Evolutionary conservation across 2,797 vertebrate species (phyloP).

Genomic region (Ceyx erithaca): DNA sequence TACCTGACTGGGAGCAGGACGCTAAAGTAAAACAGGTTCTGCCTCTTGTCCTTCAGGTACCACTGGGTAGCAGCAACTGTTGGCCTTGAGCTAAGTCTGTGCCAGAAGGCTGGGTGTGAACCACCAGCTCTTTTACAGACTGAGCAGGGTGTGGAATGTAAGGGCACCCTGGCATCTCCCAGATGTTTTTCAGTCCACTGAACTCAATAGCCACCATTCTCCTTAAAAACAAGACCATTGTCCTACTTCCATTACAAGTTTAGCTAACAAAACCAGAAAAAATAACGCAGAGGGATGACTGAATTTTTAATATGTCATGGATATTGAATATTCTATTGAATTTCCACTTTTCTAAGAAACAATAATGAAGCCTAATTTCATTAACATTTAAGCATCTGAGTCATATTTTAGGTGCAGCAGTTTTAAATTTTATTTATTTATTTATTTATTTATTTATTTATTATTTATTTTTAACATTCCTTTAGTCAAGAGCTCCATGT

Average conservation of each 20-base stretch:
- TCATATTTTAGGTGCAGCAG: not conserved
- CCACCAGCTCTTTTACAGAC: not conserved
- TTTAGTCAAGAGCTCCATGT: not conserved
- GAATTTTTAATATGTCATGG: not conserved
- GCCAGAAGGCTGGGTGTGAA: not conserved
- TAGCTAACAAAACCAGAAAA: not conserved
- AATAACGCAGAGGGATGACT: not conserved
- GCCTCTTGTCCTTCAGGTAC: not conserved
- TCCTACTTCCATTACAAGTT: not conserved
- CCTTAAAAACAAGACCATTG: not conserved
- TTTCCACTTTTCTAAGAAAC: not conserved
- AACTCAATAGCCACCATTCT: not conserved
- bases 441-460: accelerated
- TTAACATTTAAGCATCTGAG: not conserved
- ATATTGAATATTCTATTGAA: not conserved
- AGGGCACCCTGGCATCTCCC: not conserved
- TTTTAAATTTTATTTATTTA: accelerated
- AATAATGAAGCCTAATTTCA: not conserved
- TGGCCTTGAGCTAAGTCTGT: not conserved
- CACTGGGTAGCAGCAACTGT: accelerated
- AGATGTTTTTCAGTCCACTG: not conserved
- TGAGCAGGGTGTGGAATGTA: accelerated
- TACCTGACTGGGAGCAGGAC: not conserved
- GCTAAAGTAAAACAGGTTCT: not conserved
- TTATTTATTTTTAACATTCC: not conserved